Base-by-base conservation (phyloP, 2,113 vertebrate species). In the Aegypius monachus region DNA sequence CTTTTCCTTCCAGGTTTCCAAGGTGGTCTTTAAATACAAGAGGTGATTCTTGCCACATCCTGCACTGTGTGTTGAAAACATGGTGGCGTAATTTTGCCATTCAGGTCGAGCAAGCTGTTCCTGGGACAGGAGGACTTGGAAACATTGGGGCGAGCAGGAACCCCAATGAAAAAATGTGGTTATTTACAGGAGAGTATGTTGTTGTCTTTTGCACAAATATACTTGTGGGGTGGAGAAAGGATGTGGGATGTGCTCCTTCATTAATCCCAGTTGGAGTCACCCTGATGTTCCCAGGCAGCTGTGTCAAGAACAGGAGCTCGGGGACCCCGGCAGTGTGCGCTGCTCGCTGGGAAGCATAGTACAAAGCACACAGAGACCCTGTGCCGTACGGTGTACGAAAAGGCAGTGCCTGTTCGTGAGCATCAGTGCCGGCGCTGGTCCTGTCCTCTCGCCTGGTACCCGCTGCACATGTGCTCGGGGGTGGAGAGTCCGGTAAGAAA, bases 381-480 rank as follows among this genome's bases (percentile, higher is more conserved):
- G 3, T 34, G 55, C 58, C 56, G n/a, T 25, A 15, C 4, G 2
- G 10, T 4, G 13, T 13, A 1, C 14, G 19, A 13, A 34, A 23
- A 48, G 19, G 48, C 25, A 38, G 18, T 7, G 26, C 47, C 12
- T 25, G 12, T 3, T 32, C 21, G 5, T 20, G 52, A 68, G 42
- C 63, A 56, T 29, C 20, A 3, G 17, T 7, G n/a, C 53, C 22
- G 43, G 42, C 29, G 43, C 65, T 59, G 53, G 23, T 42, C 43
- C 53, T 11, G 23, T 50, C 22, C 50, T 45, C 50, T 23, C 2
- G 1, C 16, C 38, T 23, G 50, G 31, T 52, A 16, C 1, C 6
- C 1, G 1, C 47, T 18, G 38, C 25, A 7, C 9, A 3, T 1
- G 6, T 2, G 3, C 25, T 20, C 1, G 1, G 38, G 12, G 7